phyloP scores from a whole-genome alignment of 2,888 invertebrate genomes.

The Spodoptera picta region DNA sequence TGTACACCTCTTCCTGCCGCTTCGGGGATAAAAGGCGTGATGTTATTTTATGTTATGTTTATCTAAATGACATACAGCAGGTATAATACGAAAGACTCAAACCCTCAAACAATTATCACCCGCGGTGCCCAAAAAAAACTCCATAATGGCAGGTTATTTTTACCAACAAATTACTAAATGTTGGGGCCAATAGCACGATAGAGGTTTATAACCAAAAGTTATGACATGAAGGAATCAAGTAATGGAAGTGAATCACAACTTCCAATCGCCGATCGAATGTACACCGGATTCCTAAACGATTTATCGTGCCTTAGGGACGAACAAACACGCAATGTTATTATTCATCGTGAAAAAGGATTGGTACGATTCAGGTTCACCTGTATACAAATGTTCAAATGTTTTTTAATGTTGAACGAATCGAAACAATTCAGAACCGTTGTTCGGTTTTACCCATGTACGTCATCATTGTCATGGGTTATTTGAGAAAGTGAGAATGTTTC shows the following conservation, averaged over 20 bases:
- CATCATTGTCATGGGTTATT: too few relatives aligned
- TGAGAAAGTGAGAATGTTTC: too few relatives aligned
- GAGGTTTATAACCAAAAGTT: constrained; percentile 20
- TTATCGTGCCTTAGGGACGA: constrained; percentile 57
- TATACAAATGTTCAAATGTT: constrained; percentile 15
- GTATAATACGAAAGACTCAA: too few relatives aligned
- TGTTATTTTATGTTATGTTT: too few relatives aligned
- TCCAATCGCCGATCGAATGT: constrained; percentile 60
- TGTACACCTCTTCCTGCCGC: too few relatives aligned
- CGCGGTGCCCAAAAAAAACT: neutral
- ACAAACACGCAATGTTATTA: constrained; percentile 59
- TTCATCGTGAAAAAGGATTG: constrained; percentile 51
- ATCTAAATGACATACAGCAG: too few relatives aligned
- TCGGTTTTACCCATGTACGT: too few relatives aligned
- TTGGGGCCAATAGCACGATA: constrained; percentile 17
- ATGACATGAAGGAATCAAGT: constrained; percentile 47
- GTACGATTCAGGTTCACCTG: constrained; percentile 12
- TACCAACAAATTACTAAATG: constrained; percentile 12
- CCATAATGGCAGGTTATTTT: constrained; percentile 7
- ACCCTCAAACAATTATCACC: too few relatives aligned
- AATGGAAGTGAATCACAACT: constrained; percentile 51
- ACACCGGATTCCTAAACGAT: constrained; percentile 59
- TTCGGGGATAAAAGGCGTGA: too few relatives aligned
- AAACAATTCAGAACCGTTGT: neutral
- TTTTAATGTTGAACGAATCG: constrained; percentile 1